These are phyloP conservation scores for Cylindroiulus punctatus DNA, from an alignment of 2,888 invertebrate species.

Conservation along the genomic window DNA sequence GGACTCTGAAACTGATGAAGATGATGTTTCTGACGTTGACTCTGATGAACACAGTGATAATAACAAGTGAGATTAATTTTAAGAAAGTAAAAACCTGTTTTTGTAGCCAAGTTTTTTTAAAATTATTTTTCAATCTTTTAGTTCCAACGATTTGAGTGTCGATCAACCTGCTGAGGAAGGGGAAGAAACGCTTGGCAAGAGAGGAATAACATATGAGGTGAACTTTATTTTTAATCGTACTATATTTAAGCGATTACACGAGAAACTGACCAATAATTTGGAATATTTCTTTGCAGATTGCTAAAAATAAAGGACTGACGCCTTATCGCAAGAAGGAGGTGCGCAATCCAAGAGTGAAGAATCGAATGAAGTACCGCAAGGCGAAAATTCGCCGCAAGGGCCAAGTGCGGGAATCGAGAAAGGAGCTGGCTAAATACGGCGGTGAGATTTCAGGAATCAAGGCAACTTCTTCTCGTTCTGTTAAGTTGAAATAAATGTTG, in stretches of 20 bases:
- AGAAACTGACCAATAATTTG: neutral
- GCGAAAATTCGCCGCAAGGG: constrained; percentile 93
- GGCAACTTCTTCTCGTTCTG: constrained; percentile 85
- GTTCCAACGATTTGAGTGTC: constrained; percentile 40
- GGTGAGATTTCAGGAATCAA: constrained; percentile 97
- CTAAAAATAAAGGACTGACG: constrained; percentile 94
- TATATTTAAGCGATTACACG: neutral
- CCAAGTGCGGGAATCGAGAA: constrained; percentile 85
- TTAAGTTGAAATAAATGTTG: constrained; percentile 74
- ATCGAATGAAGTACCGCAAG: constrained; percentile 90
- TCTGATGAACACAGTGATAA: constrained; percentile 54
- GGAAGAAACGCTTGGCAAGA: constrained; percentile 70
- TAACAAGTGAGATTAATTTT: constrained; percentile 50
- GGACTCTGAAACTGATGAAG: constrained; percentile 57
- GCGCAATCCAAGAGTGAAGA: constrained; percentile 94
- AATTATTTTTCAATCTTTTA: neutral
- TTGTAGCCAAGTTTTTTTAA: neutral
- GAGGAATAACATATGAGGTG: constrained; percentile 82
- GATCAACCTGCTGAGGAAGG: constrained; percentile 57
- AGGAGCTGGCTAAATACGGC: constrained; percentile 82
- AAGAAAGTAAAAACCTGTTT: neutral
- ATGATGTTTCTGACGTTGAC: constrained; percentile 60
- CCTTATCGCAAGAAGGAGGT: constrained; percentile 90
- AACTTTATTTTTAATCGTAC: neutral
- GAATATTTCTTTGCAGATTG: constrained; percentile 73